These are phyloP conservation scores for Acrobasis suavella DNA, from an alignment of 2,888 invertebrate genomes.

Conservation along the genomic window DNA sequence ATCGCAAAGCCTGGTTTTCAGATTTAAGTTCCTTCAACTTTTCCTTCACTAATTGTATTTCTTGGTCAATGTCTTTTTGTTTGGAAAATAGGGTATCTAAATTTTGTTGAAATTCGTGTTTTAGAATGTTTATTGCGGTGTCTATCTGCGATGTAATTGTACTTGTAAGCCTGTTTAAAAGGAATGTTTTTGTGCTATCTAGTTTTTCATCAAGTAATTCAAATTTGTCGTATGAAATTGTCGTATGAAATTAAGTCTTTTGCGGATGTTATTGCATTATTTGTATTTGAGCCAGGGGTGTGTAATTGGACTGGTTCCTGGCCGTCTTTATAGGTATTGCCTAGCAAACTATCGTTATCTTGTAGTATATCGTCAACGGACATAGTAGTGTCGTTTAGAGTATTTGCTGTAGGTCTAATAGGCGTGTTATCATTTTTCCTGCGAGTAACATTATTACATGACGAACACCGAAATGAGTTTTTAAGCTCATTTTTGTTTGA, in stretches of 20 bases:
- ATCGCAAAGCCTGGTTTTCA: too few relatives aligned
- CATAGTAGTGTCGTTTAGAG: not conserved
- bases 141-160: not conserved
- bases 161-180: not conserved
- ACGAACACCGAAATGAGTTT: not conserved
- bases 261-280: not conserved
- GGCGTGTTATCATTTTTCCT: conserved; percentile 1
- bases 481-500: not conserved
- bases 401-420: not conserved
- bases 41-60: not conserved
- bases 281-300: not conserved
- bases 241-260: not conserved
- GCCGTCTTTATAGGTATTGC: not conserved
- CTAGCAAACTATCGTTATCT: not conserved
- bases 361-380: not conserved
- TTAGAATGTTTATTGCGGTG: not conserved
- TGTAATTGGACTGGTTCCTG: not conserved
- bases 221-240: not conserved
- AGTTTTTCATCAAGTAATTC: not conserved
- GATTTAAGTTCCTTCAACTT: too few relatives aligned
- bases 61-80: not conserved
- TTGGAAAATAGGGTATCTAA: not conserved
- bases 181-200: not conserved
- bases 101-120: not conserved
- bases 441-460: not conserved